These are phyloP conservation scores for Chrysolina haemoptera DNA, from an alignment of 2,888 invertebrate genomes.

Conservation along the genomic window DNA sequence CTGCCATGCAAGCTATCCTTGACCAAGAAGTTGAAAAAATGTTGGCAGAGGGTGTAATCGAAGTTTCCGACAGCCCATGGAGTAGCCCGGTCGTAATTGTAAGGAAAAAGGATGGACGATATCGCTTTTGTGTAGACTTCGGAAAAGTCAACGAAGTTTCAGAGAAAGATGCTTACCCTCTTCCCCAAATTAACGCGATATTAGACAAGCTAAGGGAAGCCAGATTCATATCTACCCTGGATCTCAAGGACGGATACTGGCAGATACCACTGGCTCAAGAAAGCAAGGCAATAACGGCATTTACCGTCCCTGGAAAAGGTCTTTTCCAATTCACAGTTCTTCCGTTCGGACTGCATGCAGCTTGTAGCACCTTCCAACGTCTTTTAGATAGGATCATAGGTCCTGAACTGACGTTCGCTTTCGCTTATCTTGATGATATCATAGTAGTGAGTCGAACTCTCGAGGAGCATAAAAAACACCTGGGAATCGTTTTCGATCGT, in stretches of 20 bases:
- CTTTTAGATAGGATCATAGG: background rate
- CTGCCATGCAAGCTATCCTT: constrained; percentile 42
- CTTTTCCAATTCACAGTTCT: no score
- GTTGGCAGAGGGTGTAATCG: constrained; percentile 34
- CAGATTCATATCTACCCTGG: constrained; percentile 43
- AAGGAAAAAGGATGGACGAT: constrained; percentile 40
- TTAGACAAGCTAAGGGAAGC: constrained; percentile 53
- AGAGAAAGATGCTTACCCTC: background rate
- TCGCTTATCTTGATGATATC: no score
- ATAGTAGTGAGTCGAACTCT: background rate
- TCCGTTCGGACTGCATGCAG: background rate
- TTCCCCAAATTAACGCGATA: constrained; percentile 53
- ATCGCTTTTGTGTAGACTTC: constrained; percentile 47
- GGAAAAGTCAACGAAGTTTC: constrained; percentile 14
- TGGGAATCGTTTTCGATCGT: no score
- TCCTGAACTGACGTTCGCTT: no score
- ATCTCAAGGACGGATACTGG: no score
- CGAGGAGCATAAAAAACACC: background rate
- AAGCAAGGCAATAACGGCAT: background rate
- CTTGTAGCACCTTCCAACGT: background rate
- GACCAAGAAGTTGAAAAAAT: constrained; percentile 37
- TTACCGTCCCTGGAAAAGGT: no score
- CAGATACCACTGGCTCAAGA: background rate
- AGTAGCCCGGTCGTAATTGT: constrained; percentile 17
- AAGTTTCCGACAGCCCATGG: constrained; percentile 44